Conservation (phyloP, 1,140 invertebrate genomes). For the Harlomillsia oculata region DNA sequence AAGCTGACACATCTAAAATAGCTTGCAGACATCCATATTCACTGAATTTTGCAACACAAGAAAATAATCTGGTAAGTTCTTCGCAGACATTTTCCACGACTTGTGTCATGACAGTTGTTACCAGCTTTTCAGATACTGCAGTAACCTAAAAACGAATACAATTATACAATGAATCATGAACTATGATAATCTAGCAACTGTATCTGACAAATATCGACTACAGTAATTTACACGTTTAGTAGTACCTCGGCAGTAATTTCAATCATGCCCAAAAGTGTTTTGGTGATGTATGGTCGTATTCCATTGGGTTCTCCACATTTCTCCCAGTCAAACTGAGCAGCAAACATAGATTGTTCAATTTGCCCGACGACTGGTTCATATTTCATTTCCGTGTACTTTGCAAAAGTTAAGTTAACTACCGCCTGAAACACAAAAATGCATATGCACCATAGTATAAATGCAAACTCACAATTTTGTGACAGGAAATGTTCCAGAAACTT, state of each 20-base stretch:
- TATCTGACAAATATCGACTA: slow-evolving; percentile 1
- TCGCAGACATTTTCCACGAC: slow-evolving; percentile 84
- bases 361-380: slow-evolving; percentile 84
- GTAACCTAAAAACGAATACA: slow-evolving; percentile 50
- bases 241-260: slow-evolving; percentile 82
- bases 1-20: slow-evolving; percentile 49
- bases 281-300: slow-evolving; percentile 80
- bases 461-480: too few relatives aligned
- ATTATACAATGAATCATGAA: not conserved
- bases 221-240: not conserved
- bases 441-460: too few relatives aligned
- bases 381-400: slow-evolving; percentile 75
- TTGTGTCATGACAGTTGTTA: slow-evolving; percentile 65
- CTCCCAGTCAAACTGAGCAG: slow-evolving; percentile 77
- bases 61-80: slow-evolving; percentile 75
- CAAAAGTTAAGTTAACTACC: slow-evolving; percentile 32
- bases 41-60: slow-evolving; percentile 62
- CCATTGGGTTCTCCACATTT: slow-evolving; percentile 61
- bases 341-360: slow-evolving; percentile 91
- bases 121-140: slow-evolving; percentile 64
- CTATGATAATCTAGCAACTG: not conserved
- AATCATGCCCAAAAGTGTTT: slow-evolving; percentile 82
- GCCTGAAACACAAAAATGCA: slow-evolving; percentile 20
- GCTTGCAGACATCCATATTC: slow-evolving; percentile 58
- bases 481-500: slow-evolving; percentile 3